Base-by-base conservation (phyloP, 2,888 invertebrate genomes). In the Cremastinae sp. region DNA sequence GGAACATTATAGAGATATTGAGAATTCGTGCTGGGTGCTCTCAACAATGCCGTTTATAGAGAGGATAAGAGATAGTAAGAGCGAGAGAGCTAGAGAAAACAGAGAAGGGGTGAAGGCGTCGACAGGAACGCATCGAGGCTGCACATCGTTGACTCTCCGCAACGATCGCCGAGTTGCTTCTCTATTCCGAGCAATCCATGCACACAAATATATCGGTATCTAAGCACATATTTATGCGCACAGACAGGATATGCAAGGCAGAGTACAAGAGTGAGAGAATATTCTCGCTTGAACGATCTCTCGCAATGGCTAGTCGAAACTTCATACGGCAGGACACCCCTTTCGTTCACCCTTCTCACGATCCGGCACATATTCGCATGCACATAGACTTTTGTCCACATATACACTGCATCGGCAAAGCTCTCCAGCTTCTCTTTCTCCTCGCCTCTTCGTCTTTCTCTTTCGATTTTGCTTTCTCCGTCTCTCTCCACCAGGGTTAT, bases 401-500 rank as follows among this genome's bases (percentile, higher is more conserved):
- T 62, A 61, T 61, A 47, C 58, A 49, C 66, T 20, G 64, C 35
- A 39, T 22, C 49, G 39, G 61, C 56, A 18, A 53, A 28, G 41
- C 28, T 28, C 28, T 18, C 45, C 41, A 43, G 41, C 53, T 47
- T 76, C 71, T 58, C 68, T 64, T 53, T 65, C 65, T 39, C 65
- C 56, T 53, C 20, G 45, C 37, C 41, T 71, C 73, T 56, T n/a
- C n/a, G n/a, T n/a, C n/a, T n/a, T n/a, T n/a, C n/a, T n/a, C n/a
- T n/a, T 22, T 64, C 41, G 37, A 62, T 43, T 71, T 62, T 55
- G 47, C 75, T 65, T 74, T 73, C 74, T 78, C 69, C 47, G 71
- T 69, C 80, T 78, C 81, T 81, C 84, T 79, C 83, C 84, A 87
- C 85, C 86, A 83, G 86, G 70, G 86, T 88, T 88, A 89, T 90